Base-by-base conservation (phyloP, 1,140 invertebrate species). In the Papilio machaon region DNA sequence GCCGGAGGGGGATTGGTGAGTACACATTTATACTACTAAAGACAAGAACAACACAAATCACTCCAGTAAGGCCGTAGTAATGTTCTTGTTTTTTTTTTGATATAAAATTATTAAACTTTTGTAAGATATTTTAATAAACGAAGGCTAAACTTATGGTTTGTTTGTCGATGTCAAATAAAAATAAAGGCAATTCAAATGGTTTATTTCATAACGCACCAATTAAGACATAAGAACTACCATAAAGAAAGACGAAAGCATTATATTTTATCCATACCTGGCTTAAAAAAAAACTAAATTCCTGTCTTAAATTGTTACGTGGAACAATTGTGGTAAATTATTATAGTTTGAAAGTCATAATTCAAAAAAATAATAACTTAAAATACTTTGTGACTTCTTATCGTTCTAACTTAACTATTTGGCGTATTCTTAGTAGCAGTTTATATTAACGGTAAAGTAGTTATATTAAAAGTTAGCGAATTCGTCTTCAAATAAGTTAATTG, bases 1-100 rank as follows among this genome's bases (percentile, higher is more conserved):
- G 96, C 95, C 46, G 95, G 96, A 67, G 97, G 97, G 80, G 97
- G 97, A 86, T 91, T 97, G 95, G 97, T 97, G 95, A 96, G 96
- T 95, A 80, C 35, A 82, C 52, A 74, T 76, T 73, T 77, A 58
- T 23, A 58, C 60, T 30, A 23, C 46, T 35, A 30, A 70, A 30
- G 11, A 80, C 38, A 67, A n/a, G 8, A 49, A 13, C 47, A 15
- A 13, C 13, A 52, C 4, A 0, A 30, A 30, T 30, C 23, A 30
- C 23, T 30, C 15, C 49, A 15, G 15, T 15, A 52, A 43, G 38
- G 38, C 38, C 38, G 38, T 43, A 43, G 38, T 43, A 6, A 7
- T 43, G 38, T 43, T 43, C 38, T 43, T 43, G 38, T 43, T 43
- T 43, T 43, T 2, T 43, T 43, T 43, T 4, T 43, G 38, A 43